Base-by-base conservation (phyloP, 2,888 invertebrate species). In the Lacanobia wlatinum region DNA sequence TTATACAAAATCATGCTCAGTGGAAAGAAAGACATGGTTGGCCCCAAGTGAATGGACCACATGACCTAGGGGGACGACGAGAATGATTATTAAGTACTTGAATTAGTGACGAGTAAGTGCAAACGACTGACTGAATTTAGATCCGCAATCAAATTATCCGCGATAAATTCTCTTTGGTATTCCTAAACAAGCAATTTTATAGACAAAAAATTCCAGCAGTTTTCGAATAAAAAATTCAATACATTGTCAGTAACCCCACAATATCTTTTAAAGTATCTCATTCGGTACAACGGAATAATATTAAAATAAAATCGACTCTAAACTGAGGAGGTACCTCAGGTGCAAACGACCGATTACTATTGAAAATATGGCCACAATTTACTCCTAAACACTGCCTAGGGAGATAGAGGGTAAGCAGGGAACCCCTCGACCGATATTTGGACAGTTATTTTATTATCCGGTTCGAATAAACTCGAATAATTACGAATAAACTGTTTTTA, bases 291-390 rank as follows among this genome's bases (percentile, higher is more conserved):
- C 10, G 43, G 55, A 78, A 80, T 71, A 69, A 70, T 69, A 78
- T 79, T 79, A 61, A 70, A 86, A 86, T 68, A 66, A 82, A 86
- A 73, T 79, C 48, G 55, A 55, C 61, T 73, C 50, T 74, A 67
- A 80, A 71, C 73, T 56, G 28, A 23, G 52, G 43, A 48, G 43
- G 61, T 66, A 77, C 78, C 84, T 83, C 91, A 91, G 89, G 90
- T 91, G 91, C 84, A 83, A 90, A 86, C 84, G 78, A 77, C 73
- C 88, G 85, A 89, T 90, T 90, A 88, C 76, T 87, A 84, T 79
- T 76, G 82, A 87, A 90, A 91, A 88, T 90, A 90, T 87, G 78
- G 80, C 87, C 78, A 80, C 83, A 84, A 88, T 89, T 89, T 88
- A 84, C 86, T 84, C 76, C 79, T 84, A 90, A 91, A 89, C 76